Evolutionary conservation across 92 coral and sea anemone species (phyloP).

Genomic region (Hydrozoanthus gracilis): DNA sequence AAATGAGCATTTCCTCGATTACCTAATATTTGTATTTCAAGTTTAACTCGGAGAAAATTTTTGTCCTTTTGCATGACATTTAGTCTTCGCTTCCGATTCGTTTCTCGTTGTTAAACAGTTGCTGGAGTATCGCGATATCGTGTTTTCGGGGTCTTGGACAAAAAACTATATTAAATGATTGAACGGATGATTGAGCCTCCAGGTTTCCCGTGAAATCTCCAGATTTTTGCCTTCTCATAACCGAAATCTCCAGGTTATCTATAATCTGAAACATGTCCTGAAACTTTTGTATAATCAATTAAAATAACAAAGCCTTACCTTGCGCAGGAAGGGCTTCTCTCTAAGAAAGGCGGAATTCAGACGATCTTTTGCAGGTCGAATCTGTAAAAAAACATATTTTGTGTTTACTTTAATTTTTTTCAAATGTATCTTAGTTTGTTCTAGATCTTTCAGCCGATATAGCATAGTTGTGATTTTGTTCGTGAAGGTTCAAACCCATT

Average conservation of each 20-base stretch:
- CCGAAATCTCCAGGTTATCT: too few relatives aligned
- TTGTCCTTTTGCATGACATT: too few relatives aligned
- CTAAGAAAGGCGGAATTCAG: conserved; percentile 73
- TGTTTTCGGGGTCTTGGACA: too few relatives aligned
- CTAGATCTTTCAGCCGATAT: not conserved
- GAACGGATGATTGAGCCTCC: too few relatives aligned
- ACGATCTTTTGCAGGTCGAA: conserved; percentile 77
- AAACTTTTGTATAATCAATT: not conserved
- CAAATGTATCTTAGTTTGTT: not conserved
- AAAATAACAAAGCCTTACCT: conserved; percentile 54
- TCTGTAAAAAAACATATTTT: conserved; percentile 43
- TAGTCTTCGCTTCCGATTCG: too few relatives aligned
- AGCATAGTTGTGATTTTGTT: too few relatives aligned
- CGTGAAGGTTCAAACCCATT: too few relatives aligned
- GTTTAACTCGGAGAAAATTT: not conserved
- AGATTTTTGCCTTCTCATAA: too few relatives aligned
- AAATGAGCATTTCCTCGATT: not conserved
- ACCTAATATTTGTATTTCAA: not conserved
- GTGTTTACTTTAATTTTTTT: not conserved
- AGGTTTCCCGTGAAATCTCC: too few relatives aligned
- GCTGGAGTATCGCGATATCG: too few relatives aligned
- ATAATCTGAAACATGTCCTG: not conserved
- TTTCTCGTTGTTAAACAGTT: too few relatives aligned
- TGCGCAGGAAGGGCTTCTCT: conserved; percentile 84
- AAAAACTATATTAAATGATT: too few relatives aligned